Conservation (phyloP, 2,113 vertebrate species). For the Plecturocebus donacophilus region DNA sequence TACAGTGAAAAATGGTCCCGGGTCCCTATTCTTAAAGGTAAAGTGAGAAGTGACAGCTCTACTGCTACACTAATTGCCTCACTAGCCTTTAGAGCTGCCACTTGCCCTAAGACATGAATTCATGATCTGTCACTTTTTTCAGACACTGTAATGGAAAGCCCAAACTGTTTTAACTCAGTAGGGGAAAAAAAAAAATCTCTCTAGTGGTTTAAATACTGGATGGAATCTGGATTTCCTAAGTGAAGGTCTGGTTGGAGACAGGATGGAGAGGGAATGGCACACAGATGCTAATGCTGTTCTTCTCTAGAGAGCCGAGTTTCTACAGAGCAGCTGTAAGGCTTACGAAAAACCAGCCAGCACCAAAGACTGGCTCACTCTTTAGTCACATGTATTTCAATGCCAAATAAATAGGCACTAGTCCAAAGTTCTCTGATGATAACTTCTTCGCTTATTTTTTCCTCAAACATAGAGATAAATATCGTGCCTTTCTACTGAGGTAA, state of each 20-base stretch:
- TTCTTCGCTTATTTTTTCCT: background rate
- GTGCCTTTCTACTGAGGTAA: background rate
- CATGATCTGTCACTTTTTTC: background rate
- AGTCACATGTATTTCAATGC: background rate
- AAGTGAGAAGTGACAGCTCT: background rate
- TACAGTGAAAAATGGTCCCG: background rate
- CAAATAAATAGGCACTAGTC: background rate
- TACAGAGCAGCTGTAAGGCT: background rate
- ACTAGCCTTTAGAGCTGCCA: background rate
- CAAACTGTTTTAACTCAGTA: background rate
- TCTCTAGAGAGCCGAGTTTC: background rate
- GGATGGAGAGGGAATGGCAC: background rate
- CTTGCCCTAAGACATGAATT: background rate
- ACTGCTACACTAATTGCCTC: accelerated
- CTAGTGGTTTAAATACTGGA: background rate
- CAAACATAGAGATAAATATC: background rate
- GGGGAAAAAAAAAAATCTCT: background rate
- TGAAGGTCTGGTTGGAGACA: slow-evolving; percentile 1
- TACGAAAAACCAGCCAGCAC: background rate
- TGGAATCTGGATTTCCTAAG: background rate
- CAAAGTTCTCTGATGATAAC: background rate
- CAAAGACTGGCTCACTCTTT: background rate
- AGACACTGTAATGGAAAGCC: background rate
- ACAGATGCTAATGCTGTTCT: background rate
- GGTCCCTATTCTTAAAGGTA: background rate